Base-by-base conservation (phyloP, 2,797 vertebrate genomes). In the Mormyrops attenuatus region DNA sequence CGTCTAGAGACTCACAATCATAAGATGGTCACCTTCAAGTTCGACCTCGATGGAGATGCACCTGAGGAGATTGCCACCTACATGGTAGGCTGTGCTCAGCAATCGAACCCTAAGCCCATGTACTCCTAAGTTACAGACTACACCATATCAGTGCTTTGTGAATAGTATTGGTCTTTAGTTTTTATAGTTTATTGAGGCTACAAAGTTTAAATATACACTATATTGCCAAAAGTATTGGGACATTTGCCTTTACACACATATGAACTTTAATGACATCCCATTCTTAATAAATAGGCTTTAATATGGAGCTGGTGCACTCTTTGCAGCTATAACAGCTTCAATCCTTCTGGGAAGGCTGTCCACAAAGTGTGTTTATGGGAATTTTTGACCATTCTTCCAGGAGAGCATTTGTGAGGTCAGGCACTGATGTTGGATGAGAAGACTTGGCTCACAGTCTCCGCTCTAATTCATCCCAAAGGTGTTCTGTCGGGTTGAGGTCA, bases 11-110 rank as follows among this genome's bases (percentile, higher is more conserved):
- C 99, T 5, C 98, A 99, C 94, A 99, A 99, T 93, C 99, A 99
- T 95, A 99, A 99, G 95, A 99, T 98, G 98, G 99, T 99, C 93
- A 99, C 99, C 0, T 99, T 99, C 93, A 99, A 99, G 93, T 99
- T 99, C 89, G 98, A 99, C 92, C 94, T 99, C 92, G 99, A 99
- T 13, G 98, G 98, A 47, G 99, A 99, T 0, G 99, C 97, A 0
- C 98, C 98, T 0, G 99, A 99, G 63, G 99, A 99, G 94, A 99
- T 99, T 0, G 98, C 98, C 34, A 99, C 96, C 5, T 99, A 98
- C 91, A 99, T 99, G 99, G 99, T 99, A 92, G 93, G 96, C 22
- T 89, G 5, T 50, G 15, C 3, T 26, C n/a, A 87, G 60, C 9
- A n/a, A 38, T 44, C 17, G 17, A 44, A 80, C 73, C 5, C 73